phyloP scores from a whole-genome alignment of 2,797 vertebrate genomes.

The Nyctalus aviator region DNA sequence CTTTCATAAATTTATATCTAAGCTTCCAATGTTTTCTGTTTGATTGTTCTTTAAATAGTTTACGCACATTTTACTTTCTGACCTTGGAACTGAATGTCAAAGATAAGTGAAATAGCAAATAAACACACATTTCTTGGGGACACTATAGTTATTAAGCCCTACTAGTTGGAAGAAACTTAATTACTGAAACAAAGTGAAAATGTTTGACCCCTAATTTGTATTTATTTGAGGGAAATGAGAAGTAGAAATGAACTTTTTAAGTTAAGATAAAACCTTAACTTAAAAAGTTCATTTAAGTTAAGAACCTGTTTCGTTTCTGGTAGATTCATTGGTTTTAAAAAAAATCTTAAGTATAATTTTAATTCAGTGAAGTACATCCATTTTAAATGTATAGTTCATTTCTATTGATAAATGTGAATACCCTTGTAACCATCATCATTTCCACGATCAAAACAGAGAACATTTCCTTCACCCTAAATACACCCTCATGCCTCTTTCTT shows the following conservation, averaged over 20 bases:
- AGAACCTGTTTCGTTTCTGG: conserved; percentile 44
- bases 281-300: no score
- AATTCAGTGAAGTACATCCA: neutral
- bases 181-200: conserved; percentile 43
- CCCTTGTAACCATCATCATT: neutral
- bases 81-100: neutral
- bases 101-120: neutral
- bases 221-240: conserved; percentile 50
- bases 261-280: no score
- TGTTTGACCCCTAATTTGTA: conserved; percentile 27
- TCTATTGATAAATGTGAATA: neutral
- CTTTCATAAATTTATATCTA: neutral
- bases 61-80: conserved; percentile 15
- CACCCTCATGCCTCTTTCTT: neutral
- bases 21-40: conserved; percentile 29
- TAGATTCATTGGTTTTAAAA: neutral
- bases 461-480: neutral
- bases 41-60: neutral
- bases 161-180: conserved; percentile 32
- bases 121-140: neutral
- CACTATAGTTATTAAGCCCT: conserved; percentile 5
- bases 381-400: conserved; percentile 27
- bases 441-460: neutral
- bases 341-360: conserved; percentile 42
- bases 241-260: conserved; percentile 48